Evolutionary conservation across 2,797 vertebrate genomes (phyloP), one percentile per base, ranked within the genome.

Genomic region (Otolemur crassicaudatus): DNA sequence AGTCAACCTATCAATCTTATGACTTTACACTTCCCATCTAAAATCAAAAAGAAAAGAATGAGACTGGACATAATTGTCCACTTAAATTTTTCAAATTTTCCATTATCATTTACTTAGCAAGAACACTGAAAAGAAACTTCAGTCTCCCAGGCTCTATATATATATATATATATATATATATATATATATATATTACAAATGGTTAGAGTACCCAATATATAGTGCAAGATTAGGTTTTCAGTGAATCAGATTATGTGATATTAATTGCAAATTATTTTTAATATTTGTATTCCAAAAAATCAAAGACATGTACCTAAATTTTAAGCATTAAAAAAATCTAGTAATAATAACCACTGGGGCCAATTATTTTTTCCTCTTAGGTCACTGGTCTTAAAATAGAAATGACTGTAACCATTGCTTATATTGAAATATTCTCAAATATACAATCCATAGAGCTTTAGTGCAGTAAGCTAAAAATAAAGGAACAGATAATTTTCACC

Each of bases 1-100:
- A 97, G 97, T 99, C 99, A 99, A 99, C 99, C 99, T 99, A 98
- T 97, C 81, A 94, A 98, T 98, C 97, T 98, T 95, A 98, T 34
- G 98, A 98, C 46, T 98, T 98, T 97, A 98, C 93, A 98, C 98
- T 98, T 98, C 98, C 98, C 96, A 98, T 98, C 96, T 97, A 98
- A 97, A 98, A 98, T 97, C 31, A 98, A 97, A 96, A 96, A 97
- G 81, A 97, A 97, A 96, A 96, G 58, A 96, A 81, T 96, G 94
- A 97, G 93, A 94, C 95, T 81, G 91, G 87, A 96, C 56, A 97
- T 76, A 56, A 95, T 58, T 96, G 97, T 96, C 60, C 82, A 94
- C 93, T 91, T 77, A 88, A 86, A 87, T 5, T 31, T 72, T 65
- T 63, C 31, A 43, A 95, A 95, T 19, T 90, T 96, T 95, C 63